phyloP scores from a whole-genome alignment of 2,888 invertebrate species.

The Drepanosiphum platanoidis region DNA sequence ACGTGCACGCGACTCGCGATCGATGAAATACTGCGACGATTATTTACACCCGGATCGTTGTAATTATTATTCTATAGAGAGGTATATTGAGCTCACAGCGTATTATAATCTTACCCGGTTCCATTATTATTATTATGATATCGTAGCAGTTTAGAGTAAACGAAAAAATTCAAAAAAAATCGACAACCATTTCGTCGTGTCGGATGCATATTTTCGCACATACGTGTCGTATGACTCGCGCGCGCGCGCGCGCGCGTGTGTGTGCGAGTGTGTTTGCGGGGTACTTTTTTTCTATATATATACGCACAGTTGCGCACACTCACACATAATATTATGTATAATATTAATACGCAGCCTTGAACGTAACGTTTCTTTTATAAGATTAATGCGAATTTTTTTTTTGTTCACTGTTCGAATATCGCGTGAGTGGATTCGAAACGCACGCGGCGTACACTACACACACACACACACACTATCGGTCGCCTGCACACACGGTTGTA shows the following conservation, averaged over 20 bases:
- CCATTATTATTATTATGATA: no score
- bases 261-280: no score
- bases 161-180: background rate
- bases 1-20: no score
- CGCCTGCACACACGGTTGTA: background rate
- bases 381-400: conserved; percentile 39
- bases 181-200: no score
- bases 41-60: no score
- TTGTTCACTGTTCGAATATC: background rate
- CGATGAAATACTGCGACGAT: no score
- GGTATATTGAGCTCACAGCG: no score
- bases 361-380: conserved; percentile 16
- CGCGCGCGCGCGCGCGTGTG: no score
- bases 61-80: no score
- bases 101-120: no score
- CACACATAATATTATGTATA: background rate
- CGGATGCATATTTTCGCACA: background rate
- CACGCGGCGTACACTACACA: background rate
- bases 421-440: conserved; percentile 48
- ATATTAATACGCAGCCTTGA: conserved; percentile 20
- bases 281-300: background rate
- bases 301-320: no score
- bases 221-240: background rate
- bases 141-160: background rate
- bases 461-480: background rate